Conservation (phyloP, 1,140 invertebrate genomes). For the Euborellia annulipes region DNA sequence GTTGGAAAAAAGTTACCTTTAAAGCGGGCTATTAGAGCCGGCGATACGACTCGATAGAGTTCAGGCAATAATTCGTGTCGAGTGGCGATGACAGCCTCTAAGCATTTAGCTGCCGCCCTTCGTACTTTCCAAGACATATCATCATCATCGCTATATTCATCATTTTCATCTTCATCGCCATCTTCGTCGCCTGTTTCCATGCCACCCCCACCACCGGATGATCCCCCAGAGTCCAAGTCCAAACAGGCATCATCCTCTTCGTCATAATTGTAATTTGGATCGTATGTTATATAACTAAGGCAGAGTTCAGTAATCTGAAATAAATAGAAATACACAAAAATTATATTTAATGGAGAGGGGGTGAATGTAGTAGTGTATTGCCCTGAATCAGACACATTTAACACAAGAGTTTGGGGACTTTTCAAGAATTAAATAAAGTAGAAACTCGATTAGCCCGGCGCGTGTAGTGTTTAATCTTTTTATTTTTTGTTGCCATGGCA, state of each 20-base stretch:
- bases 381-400: too few relatives aligned
- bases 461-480: too few relatives aligned
- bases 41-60: conserved; percentile 77
- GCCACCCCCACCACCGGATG: conserved; percentile 35
- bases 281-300: conserved; percentile 85
- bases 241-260: conserved; percentile 50
- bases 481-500: too few relatives aligned
- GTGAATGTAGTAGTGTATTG: too few relatives aligned
- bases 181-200: conserved; percentile 53
- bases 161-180: conserved; percentile 65
- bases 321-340: too few relatives aligned
- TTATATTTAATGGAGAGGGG: too few relatives aligned
- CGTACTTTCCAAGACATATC: conserved; percentile 98
- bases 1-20: conserved; percentile 68
- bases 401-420: too few relatives aligned
- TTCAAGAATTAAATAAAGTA: too few relatives aligned
- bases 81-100: conserved; percentile 87
- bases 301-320: conserved; percentile 74
- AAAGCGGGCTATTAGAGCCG: conserved; percentile 78
- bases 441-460: too few relatives aligned
- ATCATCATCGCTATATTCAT: conserved; percentile 96
- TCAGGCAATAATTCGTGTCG: conserved; percentile 79
- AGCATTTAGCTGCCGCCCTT: conserved; percentile 88
- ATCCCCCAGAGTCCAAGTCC: conserved; percentile 41
- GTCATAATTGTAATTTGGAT: conserved; percentile 98